Base-by-base conservation (phyloP, 2,113 vertebrate species). In the Notechis scutatus region DNA sequence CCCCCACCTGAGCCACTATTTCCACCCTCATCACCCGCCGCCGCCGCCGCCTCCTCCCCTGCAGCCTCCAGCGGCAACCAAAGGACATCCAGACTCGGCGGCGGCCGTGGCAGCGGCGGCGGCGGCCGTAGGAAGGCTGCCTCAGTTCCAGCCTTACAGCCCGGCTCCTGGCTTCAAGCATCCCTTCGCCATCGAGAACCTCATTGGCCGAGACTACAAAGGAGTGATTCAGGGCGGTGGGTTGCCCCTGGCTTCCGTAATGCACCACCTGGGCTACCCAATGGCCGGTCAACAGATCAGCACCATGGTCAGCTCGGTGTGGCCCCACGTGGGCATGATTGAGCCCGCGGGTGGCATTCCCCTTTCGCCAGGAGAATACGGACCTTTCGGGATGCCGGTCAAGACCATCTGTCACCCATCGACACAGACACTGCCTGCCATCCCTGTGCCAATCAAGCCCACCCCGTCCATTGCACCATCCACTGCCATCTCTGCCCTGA, bases 381-480 rank as follows among this genome's bases (percentile, higher is more conserved):
- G 98, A 50, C 98, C 98, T 9, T 99, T 99, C 95, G 97, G 99
- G 2, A 96, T 99, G 95, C 98, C 99, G 0, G 97, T 99, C 91
- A 99, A 99, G 96, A 98, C 99, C 81, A 97, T 99, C 92, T 99
- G 99, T 96, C 99, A 98, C 95, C 96, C 97, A 3, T 97, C 97
- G 21, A 96, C 97, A 15, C 98, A 98, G 96, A 98, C 97, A 74
- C 97, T 99, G 96, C 99, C 99, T 0, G 99, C 99, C 0, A 98
- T 99, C 1, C 99, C 99, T 0, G 97, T 99, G 94, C 99, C 99
- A 56, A 99, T 99, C 95, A 99, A 99, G 93, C 98, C 99, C 45
- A 98, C 99, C 0, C 98, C 98, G 0, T 97, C 98, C 1, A 54
- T 99, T 91, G 98, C 98, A 3, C 94, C 98, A 0, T 97, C 98